phyloP scores from a whole-genome alignment of 2,797 vertebrate genomes.

The Serranus cabrilla region DNA sequence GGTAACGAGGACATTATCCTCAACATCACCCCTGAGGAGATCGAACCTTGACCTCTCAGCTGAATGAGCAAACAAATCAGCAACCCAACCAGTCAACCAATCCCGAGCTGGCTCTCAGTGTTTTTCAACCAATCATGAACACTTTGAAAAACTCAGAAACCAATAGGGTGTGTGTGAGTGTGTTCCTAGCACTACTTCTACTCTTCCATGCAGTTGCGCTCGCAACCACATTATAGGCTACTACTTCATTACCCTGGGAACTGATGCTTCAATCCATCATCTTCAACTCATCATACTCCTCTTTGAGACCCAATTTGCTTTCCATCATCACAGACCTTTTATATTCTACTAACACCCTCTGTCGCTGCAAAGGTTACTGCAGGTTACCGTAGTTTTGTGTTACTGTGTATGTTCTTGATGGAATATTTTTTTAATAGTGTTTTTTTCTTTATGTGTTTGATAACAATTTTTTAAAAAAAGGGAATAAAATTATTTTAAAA shows the following conservation, averaged over 20 bases:
- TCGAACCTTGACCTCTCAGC: slow-evolving; percentile 90
- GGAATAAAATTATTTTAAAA: slow-evolving; percentile 78
- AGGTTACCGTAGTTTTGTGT: slow-evolving; percentile 48
- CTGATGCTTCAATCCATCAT: slow-evolving; percentile 33
- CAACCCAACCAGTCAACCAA: slow-evolving; percentile 27
- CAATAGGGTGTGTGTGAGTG: slow-evolving; percentile 33
- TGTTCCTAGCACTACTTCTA: slow-evolving; percentile 45
- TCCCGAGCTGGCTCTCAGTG: slow-evolving; percentile 85
- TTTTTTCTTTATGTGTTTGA: slow-evolving; percentile 62
- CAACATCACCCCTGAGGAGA: slow-evolving; percentile 91
- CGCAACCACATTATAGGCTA: slow-evolving; percentile 8
- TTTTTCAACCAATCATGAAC: slow-evolving; percentile 63
- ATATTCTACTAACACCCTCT: slow-evolving; percentile 36
- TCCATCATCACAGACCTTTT: slow-evolving; percentile 29
- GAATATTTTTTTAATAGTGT: slow-evolving; percentile 56
- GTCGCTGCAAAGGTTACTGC: slow-evolving; percentile 40
- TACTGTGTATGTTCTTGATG: slow-evolving; percentile 41
- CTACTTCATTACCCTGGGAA: slow-evolving; percentile 18
- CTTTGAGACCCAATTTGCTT: slow-evolving; percentile 25
- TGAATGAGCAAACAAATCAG: background rate
- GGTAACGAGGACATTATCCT: slow-evolving; percentile 95
- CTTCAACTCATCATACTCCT: background rate
- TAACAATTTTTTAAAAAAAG: slow-evolving; percentile 53
- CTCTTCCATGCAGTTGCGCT: background rate
- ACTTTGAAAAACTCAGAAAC: slow-evolving; percentile 44